phyloP scores from a whole-genome alignment of 2,888 invertebrate species.

The Cosmia trapezina region DNA sequence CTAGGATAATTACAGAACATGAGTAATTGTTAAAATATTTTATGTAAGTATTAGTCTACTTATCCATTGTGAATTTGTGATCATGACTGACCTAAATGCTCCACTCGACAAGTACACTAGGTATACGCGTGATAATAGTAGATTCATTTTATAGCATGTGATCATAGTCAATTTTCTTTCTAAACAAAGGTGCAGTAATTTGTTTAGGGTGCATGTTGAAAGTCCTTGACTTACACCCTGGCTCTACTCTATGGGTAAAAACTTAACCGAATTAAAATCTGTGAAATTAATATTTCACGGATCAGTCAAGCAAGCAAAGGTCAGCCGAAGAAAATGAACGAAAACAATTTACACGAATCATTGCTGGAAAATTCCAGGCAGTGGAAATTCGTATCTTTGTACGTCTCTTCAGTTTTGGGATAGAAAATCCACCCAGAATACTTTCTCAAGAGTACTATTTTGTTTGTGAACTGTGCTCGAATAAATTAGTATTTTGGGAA shows the following conservation, averaged over 20 bases:
- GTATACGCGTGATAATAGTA: background rate
- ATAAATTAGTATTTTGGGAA: background rate
- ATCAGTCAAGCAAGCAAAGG: constrained; percentile 37
- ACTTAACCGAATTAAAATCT: constrained; percentile 29
- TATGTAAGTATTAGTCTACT: constrained; percentile 10
- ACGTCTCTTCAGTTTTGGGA: no score
- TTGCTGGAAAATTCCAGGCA: background rate
- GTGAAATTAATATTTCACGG: constrained; percentile 42
- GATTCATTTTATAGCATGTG: background rate
- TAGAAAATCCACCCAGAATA: background rate
- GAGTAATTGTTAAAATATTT: constrained; percentile 43
- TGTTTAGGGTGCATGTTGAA: background rate
- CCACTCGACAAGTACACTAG: constrained; percentile 3
- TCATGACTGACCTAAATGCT: constrained; percentile 42
- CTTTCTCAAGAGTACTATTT: background rate
- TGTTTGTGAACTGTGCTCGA: background rate
- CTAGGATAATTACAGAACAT: background rate
- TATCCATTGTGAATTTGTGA: constrained; percentile 27
- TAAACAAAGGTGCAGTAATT: background rate
- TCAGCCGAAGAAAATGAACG: constrained; percentile 16
- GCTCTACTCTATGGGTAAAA: background rate
- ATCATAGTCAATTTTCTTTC: background rate
- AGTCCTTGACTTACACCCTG: background rate
- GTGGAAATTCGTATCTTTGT: background rate
- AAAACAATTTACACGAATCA: constrained; percentile 17